Evolutionary conservation across 2,888 invertebrate genomes (phyloP).

Genomic region (Tenthredo livida): DNA sequence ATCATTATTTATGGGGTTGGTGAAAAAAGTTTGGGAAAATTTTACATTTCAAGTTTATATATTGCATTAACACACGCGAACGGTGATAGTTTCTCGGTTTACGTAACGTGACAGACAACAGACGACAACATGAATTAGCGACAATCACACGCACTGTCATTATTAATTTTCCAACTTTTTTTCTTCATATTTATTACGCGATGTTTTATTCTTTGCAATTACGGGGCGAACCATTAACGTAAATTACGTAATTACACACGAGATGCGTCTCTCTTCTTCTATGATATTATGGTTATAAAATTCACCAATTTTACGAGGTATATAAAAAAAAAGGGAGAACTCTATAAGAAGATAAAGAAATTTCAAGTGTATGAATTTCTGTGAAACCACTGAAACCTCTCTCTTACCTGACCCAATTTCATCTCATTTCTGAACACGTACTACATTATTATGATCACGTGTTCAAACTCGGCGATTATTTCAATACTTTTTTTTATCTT

Average conservation of each 20-base stretch:
- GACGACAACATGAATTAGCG: not conserved
- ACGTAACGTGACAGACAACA: conserved; percentile 26
- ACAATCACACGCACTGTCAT: conserved; percentile 25
- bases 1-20: not conserved
- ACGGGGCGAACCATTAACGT: not conserved
- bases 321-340: not conserved
- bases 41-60: not conserved
- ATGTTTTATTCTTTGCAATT: not conserved
- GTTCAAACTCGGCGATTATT: not conserved
- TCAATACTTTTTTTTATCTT: not conserved
- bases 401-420: not conserved
- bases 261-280: not conserved
- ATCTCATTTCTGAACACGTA: not conserved
- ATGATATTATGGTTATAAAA: not conserved
- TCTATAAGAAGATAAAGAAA: not conserved
- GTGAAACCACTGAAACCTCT: not conserved
- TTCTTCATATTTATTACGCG: not conserved
- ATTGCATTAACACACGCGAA: not conserved
- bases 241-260: conserved; percentile 2
- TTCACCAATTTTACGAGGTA: not conserved
- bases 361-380: not conserved
- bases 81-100: not conserved
- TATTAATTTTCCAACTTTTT: conserved; percentile 9
- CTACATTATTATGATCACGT: conserved; percentile 6
- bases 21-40: not conserved